Conservation (phyloP, 2,797 vertebrate genomes). For the Paguma larvata region DNA sequence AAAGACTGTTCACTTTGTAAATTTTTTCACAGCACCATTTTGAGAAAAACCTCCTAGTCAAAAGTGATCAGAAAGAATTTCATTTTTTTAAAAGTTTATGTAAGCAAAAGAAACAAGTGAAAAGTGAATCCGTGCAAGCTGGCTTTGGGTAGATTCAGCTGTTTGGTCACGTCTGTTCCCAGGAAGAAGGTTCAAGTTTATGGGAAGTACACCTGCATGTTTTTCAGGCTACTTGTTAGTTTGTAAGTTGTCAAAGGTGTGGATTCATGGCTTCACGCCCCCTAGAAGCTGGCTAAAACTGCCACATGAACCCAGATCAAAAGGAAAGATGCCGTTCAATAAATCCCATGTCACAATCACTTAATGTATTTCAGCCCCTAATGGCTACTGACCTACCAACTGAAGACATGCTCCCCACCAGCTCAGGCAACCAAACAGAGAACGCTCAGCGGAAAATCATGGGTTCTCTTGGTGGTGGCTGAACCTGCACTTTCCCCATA, state of each 20-base stretch:
- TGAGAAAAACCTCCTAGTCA: slow-evolving; percentile 41
- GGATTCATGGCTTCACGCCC: neutral
- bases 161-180: neutral
- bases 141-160: neutral
- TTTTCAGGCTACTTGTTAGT: neutral
- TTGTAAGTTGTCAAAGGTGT: neutral
- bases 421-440: neutral
- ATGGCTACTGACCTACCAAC: rapidly evolving
- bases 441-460: neutral
- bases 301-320: neutral
- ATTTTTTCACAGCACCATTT: slow-evolving; percentile 36
- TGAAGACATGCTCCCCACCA: neutral
- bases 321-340: neutral
- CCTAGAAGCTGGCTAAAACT: slow-evolving; percentile 6
- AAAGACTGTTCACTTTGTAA: slow-evolving; percentile 66
- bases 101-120: slow-evolving; percentile 30
- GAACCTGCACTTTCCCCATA: neutral
- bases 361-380: neutral
- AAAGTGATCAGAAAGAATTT: neutral
- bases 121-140: neutral
- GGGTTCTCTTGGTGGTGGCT: neutral
- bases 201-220: neutral
- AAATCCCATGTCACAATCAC: neutral
- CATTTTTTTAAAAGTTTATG: neutral
- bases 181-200: neutral